Conservation (phyloP, 2,113 vertebrate species). For the Laticauda laticaudata region DNA sequence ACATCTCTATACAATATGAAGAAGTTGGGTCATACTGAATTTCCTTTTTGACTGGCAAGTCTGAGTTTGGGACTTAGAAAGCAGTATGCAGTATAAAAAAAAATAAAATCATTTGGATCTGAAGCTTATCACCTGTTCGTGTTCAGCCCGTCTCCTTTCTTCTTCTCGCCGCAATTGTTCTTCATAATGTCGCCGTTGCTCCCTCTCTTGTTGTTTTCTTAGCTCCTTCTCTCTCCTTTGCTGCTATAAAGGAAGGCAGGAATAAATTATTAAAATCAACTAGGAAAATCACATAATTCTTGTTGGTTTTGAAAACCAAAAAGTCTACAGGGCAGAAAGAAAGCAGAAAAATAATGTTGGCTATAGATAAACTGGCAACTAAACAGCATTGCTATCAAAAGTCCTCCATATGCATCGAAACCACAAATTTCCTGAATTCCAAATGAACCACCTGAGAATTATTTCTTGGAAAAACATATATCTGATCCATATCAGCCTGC, state of each 20-base stretch:
- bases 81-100: background rate
- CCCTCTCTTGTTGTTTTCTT: slow-evolving; percentile 96
- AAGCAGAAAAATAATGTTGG: background rate
- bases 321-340: background rate
- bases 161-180: slow-evolving; percentile 93
- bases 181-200: slow-evolving; percentile 92
- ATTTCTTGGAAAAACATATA: background rate
- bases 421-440: background rate
- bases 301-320: background rate
- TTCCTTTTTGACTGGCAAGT: background rate
- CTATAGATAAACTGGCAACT: background rate
- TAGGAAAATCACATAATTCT: background rate
- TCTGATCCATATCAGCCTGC: background rate
- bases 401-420: background rate
- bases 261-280: background rate
- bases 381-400: background rate
- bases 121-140: slow-evolving; percentile 83
- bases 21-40: background rate
- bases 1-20: background rate
- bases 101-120: background rate
- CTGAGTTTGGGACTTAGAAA: background rate
- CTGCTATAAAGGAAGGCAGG: slow-evolving; percentile 73
- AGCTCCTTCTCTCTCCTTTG: slow-evolving; percentile 92
- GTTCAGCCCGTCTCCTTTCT: slow-evolving; percentile 90
- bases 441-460: background rate